Percentiles rank a stretch among this genome's conserved stretches.
These are phyloP conservation scores for Hydrophis major DNA, from an alignment of 2,797 vertebrate species.

Conservation along the genomic window DNA sequence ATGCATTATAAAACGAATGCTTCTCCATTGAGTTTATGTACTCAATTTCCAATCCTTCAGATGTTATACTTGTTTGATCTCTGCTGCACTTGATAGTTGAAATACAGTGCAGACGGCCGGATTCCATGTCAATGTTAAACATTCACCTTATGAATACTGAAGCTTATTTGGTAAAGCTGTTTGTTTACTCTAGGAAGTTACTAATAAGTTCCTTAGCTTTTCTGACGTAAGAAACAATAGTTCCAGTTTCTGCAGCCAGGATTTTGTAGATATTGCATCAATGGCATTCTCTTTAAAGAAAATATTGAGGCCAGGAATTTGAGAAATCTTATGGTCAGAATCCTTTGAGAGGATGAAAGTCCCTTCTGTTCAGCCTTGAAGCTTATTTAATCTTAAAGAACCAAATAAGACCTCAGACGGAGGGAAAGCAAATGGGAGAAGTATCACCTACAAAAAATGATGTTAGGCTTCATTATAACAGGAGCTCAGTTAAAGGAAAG, in stretches of 20 bases:
- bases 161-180: slow-evolving; percentile 46
- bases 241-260: background rate
- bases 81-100: slow-evolving; percentile 24
- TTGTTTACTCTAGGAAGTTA: slow-evolving; percentile 38
- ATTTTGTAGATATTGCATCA: background rate
- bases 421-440: background rate
- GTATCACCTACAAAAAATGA: background rate
- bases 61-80: slow-evolving; percentile 21
- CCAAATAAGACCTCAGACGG: background rate
- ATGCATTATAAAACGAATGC: background rate
- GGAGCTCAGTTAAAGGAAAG: background rate
- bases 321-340: background rate
- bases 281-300: slow-evolving; percentile 2
- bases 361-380: background rate
- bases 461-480: background rate
- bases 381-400: background rate
- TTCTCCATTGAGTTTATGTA: background rate
- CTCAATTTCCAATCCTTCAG: background rate
- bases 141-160: slow-evolving; percentile 46
- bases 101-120: slow-evolving; percentile 39
- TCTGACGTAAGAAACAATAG: slow-evolving; percentile 19
- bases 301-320: background rate
- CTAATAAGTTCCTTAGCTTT: background rate
- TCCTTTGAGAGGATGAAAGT: background rate
- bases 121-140: slow-evolving; percentile 36